A percentile compares a stretch with the other conserved stretches of the same genome.
Conservation (phyloP, 2,113 vertebrate species). For the Apistogramma diplotaenia region DNA sequence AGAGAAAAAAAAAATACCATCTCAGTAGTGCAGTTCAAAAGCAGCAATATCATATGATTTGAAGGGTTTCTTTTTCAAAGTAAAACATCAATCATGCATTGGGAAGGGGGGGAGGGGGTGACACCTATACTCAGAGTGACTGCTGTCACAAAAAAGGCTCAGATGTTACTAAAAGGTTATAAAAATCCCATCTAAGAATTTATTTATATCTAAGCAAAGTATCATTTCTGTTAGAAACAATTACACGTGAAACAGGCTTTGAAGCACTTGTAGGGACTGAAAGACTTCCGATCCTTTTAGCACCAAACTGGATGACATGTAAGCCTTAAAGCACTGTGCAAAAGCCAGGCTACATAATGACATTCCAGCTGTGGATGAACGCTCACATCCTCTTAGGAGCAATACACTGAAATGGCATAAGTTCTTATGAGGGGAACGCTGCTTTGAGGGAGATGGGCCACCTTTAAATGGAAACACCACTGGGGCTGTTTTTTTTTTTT, state of each 20-base stretch:
- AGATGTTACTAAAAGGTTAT: background rate
- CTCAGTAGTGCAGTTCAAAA: background rate
- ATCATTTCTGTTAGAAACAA: background rate
- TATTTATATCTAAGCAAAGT: constrained; percentile 19
- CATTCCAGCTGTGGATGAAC: background rate
- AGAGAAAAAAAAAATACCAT: constrained; percentile 1
- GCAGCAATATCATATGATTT: background rate
- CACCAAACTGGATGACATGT: background rate
- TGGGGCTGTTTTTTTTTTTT: background rate
- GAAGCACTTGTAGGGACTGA: constrained; percentile 4
- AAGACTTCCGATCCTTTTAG: constrained; percentile 1
- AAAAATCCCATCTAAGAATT: background rate
- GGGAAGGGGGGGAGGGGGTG: background rate
- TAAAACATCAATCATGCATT: constrained; percentile 20
- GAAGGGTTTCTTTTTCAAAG: constrained; percentile 29
- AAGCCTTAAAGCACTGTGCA: constrained; percentile 10
- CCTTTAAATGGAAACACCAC: constrained; percentile 24
- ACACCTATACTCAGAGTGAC: background rate
- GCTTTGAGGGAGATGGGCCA: constrained; percentile 6
- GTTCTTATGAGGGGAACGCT: background rate
- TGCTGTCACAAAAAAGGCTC: constrained; percentile 11
- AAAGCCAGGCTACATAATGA: background rate
- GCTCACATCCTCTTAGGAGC: constrained; percentile 6
- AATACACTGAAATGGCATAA: background rate
- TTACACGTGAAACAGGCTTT: constrained; percentile 3